These are phyloP conservation scores for Sarcophilus harrisii DNA, from an alignment of 2,797 vertebrate genomes.

Conservation along the genomic window DNA sequence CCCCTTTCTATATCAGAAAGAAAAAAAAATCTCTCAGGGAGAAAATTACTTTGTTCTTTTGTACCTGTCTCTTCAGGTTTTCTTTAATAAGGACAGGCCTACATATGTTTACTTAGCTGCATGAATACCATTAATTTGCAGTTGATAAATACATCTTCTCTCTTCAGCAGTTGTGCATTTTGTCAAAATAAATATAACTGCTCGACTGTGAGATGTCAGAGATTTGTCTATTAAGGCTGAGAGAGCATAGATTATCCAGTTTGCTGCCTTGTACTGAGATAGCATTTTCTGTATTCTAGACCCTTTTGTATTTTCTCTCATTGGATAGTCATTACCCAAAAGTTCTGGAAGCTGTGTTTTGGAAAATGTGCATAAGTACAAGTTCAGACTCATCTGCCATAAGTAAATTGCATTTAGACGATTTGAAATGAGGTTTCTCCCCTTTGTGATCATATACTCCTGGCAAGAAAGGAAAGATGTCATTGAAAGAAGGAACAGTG, in stretches of 20 bases:
- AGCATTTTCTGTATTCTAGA: neutral
- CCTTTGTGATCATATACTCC: neutral
- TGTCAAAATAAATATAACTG: neutral
- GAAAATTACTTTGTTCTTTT: neutral
- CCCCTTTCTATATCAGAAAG: neutral
- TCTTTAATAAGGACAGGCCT: neutral
- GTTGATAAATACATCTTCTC: neutral
- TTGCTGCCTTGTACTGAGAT: neutral
- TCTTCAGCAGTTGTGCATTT: neutral
- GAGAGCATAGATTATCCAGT: neutral
- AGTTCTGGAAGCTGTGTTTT: neutral
- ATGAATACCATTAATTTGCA: neutral
- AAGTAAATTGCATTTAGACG: neutral
- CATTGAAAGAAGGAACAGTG: neutral
- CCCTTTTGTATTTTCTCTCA: neutral
- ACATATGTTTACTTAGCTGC: neutral
- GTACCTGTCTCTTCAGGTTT: neutral
- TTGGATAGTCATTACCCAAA: neutral
- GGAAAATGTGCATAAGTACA: neutral
- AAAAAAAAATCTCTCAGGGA: neutral
- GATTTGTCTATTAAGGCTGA: neutral
- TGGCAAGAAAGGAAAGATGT: neutral
- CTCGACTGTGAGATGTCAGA: neutral
- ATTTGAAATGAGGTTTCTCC: neutral
- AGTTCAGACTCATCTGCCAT: neutral